Evolutionary conservation across 2,797 vertebrate genomes (phyloP).

Genomic region (Aselliscus stoliczkanus): DNA sequence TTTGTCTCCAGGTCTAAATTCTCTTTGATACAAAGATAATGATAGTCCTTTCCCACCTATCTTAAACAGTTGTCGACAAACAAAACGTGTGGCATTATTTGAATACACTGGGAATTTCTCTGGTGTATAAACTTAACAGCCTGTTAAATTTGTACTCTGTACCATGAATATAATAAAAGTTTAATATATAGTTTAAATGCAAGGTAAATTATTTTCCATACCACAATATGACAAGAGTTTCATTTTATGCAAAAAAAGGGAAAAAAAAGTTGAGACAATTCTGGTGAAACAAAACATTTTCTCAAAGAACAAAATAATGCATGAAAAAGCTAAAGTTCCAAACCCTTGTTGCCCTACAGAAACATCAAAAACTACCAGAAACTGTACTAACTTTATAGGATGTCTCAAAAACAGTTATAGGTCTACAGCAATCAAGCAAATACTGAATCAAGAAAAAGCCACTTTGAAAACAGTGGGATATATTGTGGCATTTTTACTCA

Average conservation of each 20-base stretch:
- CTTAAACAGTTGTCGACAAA: neutral
- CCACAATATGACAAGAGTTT: neutral
- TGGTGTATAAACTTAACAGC: neutral
- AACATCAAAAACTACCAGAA: neutral
- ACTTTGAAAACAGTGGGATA: neutral
- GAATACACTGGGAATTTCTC: neutral
- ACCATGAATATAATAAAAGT: neutral
- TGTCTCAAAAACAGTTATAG: neutral
- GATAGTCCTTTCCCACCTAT: neutral
- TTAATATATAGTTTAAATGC: neutral
- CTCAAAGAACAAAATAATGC: neutral
- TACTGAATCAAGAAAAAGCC: neutral
- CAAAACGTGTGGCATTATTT: neutral
- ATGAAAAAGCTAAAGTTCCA: neutral
- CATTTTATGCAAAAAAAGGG: neutral
- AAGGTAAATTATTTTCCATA: neutral
- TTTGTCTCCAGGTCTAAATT: neutral
- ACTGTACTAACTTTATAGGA: neutral
- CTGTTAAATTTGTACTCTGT: neutral
- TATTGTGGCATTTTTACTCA: neutral
- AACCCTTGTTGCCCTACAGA: accelerated
- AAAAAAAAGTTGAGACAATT: neutral
- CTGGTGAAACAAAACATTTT: neutral
- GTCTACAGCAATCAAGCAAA: neutral
- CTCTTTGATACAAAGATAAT: neutral